Evolutionary conservation across 2,797 vertebrate species (phyloP).

Genomic region (Petrocephalus schoutedeni): DNA sequence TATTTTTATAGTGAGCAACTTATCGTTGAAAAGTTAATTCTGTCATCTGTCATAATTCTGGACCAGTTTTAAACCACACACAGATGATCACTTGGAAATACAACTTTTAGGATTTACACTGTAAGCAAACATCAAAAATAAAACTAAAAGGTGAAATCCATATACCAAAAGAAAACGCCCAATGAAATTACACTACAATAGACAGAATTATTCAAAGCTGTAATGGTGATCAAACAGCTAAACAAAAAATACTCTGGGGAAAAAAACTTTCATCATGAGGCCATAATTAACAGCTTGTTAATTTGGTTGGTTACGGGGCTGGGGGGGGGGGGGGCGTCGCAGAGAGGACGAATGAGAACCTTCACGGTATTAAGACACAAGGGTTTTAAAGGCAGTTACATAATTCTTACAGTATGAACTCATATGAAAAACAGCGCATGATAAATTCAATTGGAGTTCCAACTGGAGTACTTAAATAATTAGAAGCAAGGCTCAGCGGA

Average conservation of each 20-base stretch:
- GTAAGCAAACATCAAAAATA: background rate
- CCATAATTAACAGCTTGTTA: background rate
- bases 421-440: background rate
- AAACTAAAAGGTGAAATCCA: background rate
- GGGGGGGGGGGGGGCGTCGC: background rate
- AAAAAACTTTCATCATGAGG: background rate
- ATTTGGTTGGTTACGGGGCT: background rate
- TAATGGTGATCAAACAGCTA: background rate
- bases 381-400: background rate
- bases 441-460: background rate
- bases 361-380: background rate
- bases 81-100: background rate
- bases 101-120: background rate
- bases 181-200: no score
- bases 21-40: background rate
- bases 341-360: background rate
- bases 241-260: background rate
- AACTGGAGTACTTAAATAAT: background rate
- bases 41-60: background rate
- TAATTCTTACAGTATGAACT: background rate
- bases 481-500: background rate
- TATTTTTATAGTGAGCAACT: conserved; percentile 22
- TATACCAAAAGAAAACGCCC: background rate
- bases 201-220: no score
- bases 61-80: background rate